These are phyloP conservation scores for Pelusios castaneus DNA, from an alignment of 2,113 vertebrate species.

Conservation along the genomic window DNA sequence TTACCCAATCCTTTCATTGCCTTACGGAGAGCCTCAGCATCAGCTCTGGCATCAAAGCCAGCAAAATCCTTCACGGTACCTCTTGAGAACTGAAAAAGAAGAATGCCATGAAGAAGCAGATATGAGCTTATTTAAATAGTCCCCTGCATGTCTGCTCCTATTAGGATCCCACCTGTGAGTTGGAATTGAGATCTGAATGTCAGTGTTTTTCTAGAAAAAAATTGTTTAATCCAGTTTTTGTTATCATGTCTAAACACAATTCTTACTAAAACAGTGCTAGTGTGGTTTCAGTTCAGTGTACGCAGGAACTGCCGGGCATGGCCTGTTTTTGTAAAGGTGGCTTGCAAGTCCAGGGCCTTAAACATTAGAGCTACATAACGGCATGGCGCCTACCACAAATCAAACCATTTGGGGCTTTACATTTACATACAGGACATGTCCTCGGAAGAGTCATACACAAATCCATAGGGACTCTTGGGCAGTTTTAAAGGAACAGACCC, in stretches of 20 bases:
- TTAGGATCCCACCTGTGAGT: background rate
- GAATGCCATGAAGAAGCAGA: background rate
- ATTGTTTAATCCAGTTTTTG: background rate
- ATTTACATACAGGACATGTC: rapidly evolving
- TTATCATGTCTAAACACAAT: background rate
- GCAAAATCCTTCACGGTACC: constrained; percentile 88
- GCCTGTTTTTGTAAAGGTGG: rapidly evolving
- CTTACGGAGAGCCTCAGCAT: constrained; percentile 90
- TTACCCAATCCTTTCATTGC: constrained; percentile 98
- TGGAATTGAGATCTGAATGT: background rate
- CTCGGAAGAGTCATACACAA: background rate
- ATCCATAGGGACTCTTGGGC: rapidly evolving
- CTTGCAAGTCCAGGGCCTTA: background rate
- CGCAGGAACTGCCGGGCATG: background rate
- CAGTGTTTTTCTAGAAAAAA: background rate
- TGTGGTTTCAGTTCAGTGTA: background rate
- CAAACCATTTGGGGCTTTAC: background rate
- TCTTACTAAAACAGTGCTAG: background rate
- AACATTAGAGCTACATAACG: background rate
- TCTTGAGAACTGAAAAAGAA: constrained; percentile 70
- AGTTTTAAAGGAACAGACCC: background rate
- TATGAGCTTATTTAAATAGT: background rate
- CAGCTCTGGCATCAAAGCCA: constrained; percentile 89
- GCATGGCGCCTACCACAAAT: background rate
- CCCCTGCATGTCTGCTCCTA: background rate